These are phyloP conservation scores for Megastigmus dorsalis DNA, from an alignment of 2,888 invertebrate genomes.

Conservation along the genomic window DNA sequence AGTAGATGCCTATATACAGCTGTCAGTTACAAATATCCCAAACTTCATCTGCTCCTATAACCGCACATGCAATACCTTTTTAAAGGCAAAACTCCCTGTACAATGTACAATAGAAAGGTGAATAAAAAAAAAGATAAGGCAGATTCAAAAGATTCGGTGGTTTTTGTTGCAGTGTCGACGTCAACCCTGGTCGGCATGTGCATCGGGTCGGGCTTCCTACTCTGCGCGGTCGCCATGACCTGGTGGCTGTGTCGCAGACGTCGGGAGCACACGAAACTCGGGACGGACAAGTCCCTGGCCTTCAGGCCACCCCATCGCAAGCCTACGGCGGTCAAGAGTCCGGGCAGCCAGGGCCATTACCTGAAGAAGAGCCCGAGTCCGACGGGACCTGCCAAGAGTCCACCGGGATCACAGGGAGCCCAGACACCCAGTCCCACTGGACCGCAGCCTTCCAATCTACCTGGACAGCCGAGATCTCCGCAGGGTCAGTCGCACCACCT, in stretches of 20 bases:
- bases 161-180: slow-evolving; percentile 77
- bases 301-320: slow-evolving; percentile 83
- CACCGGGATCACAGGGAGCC: slow-evolving; percentile 76
- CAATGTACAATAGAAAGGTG: too few relatives aligned
- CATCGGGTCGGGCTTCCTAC: slow-evolving; percentile 78
- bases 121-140: too few relatives aligned
- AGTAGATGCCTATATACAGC: too few relatives aligned
- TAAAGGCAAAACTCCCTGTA: too few relatives aligned
- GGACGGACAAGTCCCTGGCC: slow-evolving; percentile 78
- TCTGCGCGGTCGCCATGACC: slow-evolving; percentile 79
- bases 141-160: too few relatives aligned
- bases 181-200: slow-evolving; percentile 80
- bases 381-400: slow-evolving; percentile 80
- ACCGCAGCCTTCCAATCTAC: slow-evolving; percentile 58
- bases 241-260: slow-evolving; percentile 82
- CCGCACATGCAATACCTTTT: too few relatives aligned
- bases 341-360: slow-evolving; percentile 88
- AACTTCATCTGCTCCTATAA: too few relatives aligned
- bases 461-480: slow-evolving; percentile 64
- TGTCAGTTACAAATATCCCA: too few relatives aligned
- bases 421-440: slow-evolving; percentile 70
- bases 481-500: slow-evolving; percentile 23
- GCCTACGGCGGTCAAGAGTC: slow-evolving; percentile 90
- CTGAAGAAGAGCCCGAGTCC: slow-evolving; percentile 95
- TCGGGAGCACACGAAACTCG: slow-evolving; percentile 76